Conservation (phyloP, 1,140 invertebrate species). For the Antheraea pernyi region DNA sequence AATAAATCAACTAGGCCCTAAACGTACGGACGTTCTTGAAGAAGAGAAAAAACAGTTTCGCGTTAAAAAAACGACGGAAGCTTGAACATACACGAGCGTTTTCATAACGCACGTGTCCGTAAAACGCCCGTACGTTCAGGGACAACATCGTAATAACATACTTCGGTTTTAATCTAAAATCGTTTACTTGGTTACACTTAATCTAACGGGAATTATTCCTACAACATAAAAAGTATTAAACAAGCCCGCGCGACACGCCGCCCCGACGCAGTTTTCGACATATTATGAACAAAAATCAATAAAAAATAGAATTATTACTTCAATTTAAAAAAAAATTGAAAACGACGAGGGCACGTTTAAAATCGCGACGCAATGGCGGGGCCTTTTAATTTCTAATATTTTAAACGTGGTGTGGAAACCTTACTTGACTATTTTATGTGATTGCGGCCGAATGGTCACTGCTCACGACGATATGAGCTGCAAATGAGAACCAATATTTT, state of each 20-base stretch:
- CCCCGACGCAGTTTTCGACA: not conserved
- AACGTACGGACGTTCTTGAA: not conserved
- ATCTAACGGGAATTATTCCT: slow-evolving; percentile 62
- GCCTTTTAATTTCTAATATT: slow-evolving; percentile 30
- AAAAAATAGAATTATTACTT: not conserved
- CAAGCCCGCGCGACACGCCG: slow-evolving; percentile 23
- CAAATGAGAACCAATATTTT: slow-evolving; percentile 21
- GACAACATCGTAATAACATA: slow-evolving; percentile 38
- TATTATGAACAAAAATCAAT: not conserved
- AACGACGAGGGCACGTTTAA: not conserved
- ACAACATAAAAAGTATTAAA: slow-evolving; percentile 52
- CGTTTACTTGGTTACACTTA: slow-evolving; percentile 55
- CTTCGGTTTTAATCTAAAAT: slow-evolving; percentile 26
- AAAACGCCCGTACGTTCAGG: not conserved
- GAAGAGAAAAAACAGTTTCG: too few species aligned
- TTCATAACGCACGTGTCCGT: not conserved
- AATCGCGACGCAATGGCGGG: slow-evolving; percentile 3
- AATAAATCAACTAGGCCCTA: not conserved
- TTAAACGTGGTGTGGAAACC: slow-evolving; percentile 55
- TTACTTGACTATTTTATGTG: slow-evolving; percentile 56
- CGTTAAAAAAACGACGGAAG: too few species aligned
- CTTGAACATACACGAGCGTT: not conserved
- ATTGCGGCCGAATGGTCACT: slow-evolving; percentile 60
- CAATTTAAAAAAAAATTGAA: not conserved
- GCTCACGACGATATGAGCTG: slow-evolving; percentile 77